Conservation (phyloP, 37 sponge, comb jelly and placozoan species). For the Chondrilla cf. caribensis region DNA sequence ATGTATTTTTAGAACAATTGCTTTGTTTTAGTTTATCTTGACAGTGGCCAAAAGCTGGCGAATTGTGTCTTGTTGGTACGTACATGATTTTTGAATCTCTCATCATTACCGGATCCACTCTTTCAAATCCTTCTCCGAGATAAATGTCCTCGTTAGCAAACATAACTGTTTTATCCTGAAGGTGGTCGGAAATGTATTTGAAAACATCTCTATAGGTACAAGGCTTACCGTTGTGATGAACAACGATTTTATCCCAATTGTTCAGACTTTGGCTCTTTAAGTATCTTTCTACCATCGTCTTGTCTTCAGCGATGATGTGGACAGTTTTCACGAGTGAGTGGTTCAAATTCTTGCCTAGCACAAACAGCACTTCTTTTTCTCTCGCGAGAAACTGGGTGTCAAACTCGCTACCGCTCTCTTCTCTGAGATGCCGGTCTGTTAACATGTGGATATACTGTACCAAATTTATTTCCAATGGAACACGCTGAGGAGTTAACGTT, state of each 20-base stretch:
- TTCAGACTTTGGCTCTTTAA: neutral
- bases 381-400: too few relatives aligned
- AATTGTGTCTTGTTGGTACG: neutral
- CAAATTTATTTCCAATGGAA: too few relatives aligned
- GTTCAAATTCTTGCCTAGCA: neutral
- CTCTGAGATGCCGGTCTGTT: too few relatives aligned
- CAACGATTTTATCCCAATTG: too few relatives aligned
- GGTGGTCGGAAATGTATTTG: neutral
- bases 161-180: neutral
- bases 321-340: neutral
- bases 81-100: neutral
- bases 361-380: neutral
- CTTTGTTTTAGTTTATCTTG: too few relatives aligned
- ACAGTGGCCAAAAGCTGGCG: too few relatives aligned
- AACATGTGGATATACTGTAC: too few relatives aligned
- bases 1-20: neutral
- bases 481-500: too few relatives aligned
- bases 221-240: neutral
- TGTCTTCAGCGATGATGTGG: neutral
- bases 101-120: neutral
- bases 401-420: too few relatives aligned
- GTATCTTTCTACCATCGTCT: neutral
- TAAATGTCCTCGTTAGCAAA: neutral
- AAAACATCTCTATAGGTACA: neutral
- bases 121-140: neutral